Evolutionary conservation across 2,113 vertebrate species (phyloP).

Genomic region (Piaya cayana): DNA sequence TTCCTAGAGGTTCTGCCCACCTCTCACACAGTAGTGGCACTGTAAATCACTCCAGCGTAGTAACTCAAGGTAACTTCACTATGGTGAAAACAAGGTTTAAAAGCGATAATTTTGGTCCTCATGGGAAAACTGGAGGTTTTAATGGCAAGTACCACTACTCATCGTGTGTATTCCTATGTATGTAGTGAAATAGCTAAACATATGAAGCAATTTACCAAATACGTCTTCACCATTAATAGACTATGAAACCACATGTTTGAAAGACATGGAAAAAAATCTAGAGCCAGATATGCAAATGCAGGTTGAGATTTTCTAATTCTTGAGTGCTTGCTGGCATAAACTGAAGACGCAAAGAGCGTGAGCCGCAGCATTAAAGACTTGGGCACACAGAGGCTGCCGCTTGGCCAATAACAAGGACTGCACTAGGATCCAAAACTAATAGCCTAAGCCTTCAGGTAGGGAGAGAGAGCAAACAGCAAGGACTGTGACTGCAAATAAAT

Average conservation of each 20-base stretch:
- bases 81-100: background rate
- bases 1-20: background rate
- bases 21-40: background rate
- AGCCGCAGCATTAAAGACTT: background rate
- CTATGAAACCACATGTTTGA: background rate
- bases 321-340: background rate
- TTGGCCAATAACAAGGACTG: background rate
- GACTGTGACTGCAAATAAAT: background rate
- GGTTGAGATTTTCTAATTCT: background rate
- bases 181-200: slow-evolving; percentile 7
- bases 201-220: slow-evolving; percentile 14
- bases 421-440: background rate
- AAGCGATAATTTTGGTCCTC: background rate
- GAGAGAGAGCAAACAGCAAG: background rate
- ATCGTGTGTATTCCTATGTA: background rate
- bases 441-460: too few relatives aligned
- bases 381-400: background rate
- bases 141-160: background rate
- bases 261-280: background rate
- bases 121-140: background rate
- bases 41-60: background rate
- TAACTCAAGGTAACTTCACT: background rate
- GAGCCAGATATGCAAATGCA: slow-evolving; percentile 40
- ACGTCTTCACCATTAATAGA: background rate
- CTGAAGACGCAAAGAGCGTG: background rate